phyloP scores from a whole-genome alignment of 2,797 vertebrate species.

The Danio tinwini region DNA sequence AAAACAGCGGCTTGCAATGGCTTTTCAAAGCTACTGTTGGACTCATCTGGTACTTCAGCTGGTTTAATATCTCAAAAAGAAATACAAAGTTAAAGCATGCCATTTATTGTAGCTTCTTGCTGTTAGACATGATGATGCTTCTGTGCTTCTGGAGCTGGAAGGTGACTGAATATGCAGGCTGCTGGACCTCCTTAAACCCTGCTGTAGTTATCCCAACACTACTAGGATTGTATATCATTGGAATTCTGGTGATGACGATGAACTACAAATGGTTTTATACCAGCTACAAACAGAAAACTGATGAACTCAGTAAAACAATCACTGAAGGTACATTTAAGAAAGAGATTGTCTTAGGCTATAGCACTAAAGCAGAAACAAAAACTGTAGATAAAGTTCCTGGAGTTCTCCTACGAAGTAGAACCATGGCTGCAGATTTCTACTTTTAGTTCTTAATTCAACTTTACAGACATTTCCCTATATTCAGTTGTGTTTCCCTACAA shows the following conservation, averaged over 20 bases:
- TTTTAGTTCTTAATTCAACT: background rate
- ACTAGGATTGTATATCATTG: constrained; percentile 67
- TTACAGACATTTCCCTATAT: no score
- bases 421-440: background rate
- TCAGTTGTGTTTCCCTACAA: no score
- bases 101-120: constrained; percentile 80
- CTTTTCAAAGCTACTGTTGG: constrained; percentile 83
- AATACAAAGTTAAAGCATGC: constrained; percentile 67
- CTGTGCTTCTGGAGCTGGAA: constrained; percentile 72
- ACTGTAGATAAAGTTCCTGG: no score
- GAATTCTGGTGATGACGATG: constrained; percentile 70
- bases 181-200: background rate
- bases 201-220: background rate
- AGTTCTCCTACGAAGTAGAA: background rate
- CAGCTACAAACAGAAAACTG: constrained; percentile 16
- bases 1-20: constrained; percentile 69
- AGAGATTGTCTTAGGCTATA: background rate
- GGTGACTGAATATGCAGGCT: background rate
- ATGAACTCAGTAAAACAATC: background rate
- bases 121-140: constrained; percentile 77
- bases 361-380: background rate
- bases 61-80: constrained; percentile 82
- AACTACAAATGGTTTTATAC: constrained; percentile 87
- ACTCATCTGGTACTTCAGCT: constrained; percentile 90
- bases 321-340: background rate